A percentile compares a stretch with the other conserved stretches of the same genome.
Evolutionary conservation across 1,140 invertebrate genomes (phyloP).

Genomic region (Bombus fervidus): DNA sequence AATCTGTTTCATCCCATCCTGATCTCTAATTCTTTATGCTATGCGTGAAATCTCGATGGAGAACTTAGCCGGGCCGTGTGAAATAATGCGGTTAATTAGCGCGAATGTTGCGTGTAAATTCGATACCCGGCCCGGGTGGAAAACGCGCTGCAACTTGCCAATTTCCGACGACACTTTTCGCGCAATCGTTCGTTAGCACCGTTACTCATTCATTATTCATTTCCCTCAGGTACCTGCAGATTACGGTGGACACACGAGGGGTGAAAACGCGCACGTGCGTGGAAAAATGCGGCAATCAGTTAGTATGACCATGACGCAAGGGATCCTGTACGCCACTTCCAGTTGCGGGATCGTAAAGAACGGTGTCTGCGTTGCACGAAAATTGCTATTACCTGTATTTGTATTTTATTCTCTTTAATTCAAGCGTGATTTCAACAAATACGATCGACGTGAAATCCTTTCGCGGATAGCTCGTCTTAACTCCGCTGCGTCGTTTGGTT

Average conservation of each 20-base stretch:
- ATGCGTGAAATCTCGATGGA: not conserved
- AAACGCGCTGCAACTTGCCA: conserved; percentile 16
- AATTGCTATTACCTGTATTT: no score
- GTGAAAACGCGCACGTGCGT: conserved; percentile 81
- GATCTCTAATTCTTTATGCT: not conserved
- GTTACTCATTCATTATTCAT: conserved; percentile 41
- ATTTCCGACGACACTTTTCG: conserved; percentile 27
- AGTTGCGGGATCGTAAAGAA: no score
- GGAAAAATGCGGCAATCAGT: conserved; percentile 80
- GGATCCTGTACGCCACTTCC: no score
- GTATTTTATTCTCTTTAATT: no score
- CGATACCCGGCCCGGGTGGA: not conserved
- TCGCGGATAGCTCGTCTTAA: no score
- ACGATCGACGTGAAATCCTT: no score
- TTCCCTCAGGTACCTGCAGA: conserved; percentile 76
- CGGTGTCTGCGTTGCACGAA: no score
- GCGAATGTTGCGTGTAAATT: conserved; percentile 35
- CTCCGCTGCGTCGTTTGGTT: no score
- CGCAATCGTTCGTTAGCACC: conserved; percentile 25
- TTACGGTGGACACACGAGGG: conserved; percentile 63
- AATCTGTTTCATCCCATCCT: not conserved
- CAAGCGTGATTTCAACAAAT: no score
- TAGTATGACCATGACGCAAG: conserved; percentile 66
- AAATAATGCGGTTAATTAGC: conserved; percentile 40
- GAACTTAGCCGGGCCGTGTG: not conserved